Base-by-base conservation (phyloP, 2,888 invertebrate genomes). In the Yponomeuta evonymella region DNA sequence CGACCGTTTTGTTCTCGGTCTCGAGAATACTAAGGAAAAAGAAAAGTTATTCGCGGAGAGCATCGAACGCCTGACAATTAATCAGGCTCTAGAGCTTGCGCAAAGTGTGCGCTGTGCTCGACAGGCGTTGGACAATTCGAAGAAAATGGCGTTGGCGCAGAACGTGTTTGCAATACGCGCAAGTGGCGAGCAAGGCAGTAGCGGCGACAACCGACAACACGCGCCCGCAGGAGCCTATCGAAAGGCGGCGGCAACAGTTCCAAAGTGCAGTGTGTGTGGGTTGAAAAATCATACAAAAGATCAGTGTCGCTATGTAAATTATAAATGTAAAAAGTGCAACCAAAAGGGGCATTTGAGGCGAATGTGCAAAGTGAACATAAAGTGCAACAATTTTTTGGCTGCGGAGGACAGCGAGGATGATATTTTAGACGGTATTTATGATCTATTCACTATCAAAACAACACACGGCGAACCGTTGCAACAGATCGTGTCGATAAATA, bases 31-130 rank as follows among this genome's bases (percentile, higher is more conserved):
- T 23, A 23, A 71, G 23, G 74, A 72, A 29, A 73, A 72, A 67
- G 73, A 74, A 51, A 72, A 73, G 64, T 62, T 75, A 23, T 75
- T 75, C 70, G 62, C 72, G 2, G 75, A 75, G 62, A 68, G 69
- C 68, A 62, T 74, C 10, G 73, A 72, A 29, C 71, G 64, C 2
- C 70, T 75, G 48, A 74, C 75, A 2, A 71, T 75, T 33, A 70
- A 64, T 30, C 72, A 70, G 48, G 75, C 74, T 23, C 51, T 74
- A 48, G 73, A 73, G 67, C 12, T 75, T 23, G 23, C 23, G 23
- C 23, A 23, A 23, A 23, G 23, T 23, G 23, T 23, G 23, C 23
- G 23, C 23, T 23, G 23, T 23, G 23, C 23, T 23, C 23, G 23
- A 23, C 23, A 23, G 23, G 23, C 23, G 23, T 23, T 36, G 72